Evolutionary conservation across 2,888 invertebrate genomes (phyloP).

Genomic region (Mimumesa dahlbomi): DNA sequence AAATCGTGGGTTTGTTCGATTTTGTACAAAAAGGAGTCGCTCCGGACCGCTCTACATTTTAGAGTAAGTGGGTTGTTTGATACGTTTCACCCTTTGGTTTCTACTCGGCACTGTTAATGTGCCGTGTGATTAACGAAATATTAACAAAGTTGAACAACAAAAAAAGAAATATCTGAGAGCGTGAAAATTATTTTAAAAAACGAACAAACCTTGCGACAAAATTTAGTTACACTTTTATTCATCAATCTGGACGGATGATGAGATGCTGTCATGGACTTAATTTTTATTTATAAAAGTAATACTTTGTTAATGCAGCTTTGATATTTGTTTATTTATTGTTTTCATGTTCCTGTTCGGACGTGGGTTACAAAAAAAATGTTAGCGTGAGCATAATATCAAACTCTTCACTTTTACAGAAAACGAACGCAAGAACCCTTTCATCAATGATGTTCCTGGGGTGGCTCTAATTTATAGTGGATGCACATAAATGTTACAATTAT

Average conservation of each 20-base stretch:
- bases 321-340: conserved; percentile 65
- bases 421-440: conserved; percentile 75
- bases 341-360: conserved; percentile 61
- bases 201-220: conserved; percentile 55
- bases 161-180: neutral
- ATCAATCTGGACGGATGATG: neutral
- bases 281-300: conserved; percentile 14
- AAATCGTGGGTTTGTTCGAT: conserved; percentile 59
- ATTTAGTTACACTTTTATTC: conserved; percentile 16
- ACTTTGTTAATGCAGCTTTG: conserved; percentile 34
- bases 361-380: conserved; percentile 72
- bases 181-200: conserved; percentile 26
- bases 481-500: conserved; percentile 68
- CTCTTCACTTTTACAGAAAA: conserved; percentile 77
- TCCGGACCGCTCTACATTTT: conserved; percentile 41
- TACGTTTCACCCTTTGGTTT: conserved; percentile 19
- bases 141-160: conserved; percentile 1
- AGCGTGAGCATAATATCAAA: conserved; percentile 72
- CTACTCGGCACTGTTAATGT: conserved; percentile 3
- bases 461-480: conserved; percentile 74
- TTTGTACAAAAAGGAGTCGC: conserved; percentile 48
- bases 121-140: neutral
- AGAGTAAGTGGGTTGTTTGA: conserved; percentile 49
- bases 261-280: too few species aligned
- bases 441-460: conserved; percentile 72